Conservation (phyloP, 2,797 vertebrate species). For the Trichosurus vulpecula region DNA sequence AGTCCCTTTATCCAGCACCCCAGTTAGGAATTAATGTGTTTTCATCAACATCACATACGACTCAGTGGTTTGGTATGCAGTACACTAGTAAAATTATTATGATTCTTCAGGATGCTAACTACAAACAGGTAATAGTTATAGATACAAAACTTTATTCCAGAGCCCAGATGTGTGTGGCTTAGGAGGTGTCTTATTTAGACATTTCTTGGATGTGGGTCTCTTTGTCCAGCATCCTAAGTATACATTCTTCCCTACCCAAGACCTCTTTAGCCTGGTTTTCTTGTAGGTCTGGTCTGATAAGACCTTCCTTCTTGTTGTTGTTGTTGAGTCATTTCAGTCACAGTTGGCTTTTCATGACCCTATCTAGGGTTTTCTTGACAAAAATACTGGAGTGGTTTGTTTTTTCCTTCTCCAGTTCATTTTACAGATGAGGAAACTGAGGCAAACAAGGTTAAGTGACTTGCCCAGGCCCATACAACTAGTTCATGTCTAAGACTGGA, state of each 20-base stretch:
- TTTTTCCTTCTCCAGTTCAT: not conserved
- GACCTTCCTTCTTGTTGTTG: not conserved
- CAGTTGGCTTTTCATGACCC: not conserved
- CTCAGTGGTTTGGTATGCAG: not conserved
- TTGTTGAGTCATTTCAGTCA: not conserved
- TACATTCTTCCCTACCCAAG: not conserved
- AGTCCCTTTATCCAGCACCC: not conserved
- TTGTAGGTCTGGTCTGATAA: not conserved
- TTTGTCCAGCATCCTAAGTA: not conserved
- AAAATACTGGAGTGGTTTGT: not conserved
- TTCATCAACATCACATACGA: not conserved
- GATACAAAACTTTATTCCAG: not conserved
- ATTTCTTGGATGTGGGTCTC: not conserved
- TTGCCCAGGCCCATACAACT: not conserved
- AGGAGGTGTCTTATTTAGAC: not conserved
- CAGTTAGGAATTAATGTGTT: not conserved
- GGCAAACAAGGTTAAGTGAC: not conserved
- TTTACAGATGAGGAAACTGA: not conserved
- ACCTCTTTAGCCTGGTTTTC: not conserved
- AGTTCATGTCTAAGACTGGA: not conserved
- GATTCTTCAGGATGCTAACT: not conserved
- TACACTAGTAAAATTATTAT: not conserved
- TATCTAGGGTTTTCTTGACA: not conserved
- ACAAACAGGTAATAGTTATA: not conserved
- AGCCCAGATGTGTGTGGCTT: not conserved